A percentile compares a stretch with the other conserved stretches of the same genome.
phyloP scores from a whole-genome alignment of 2,797 vertebrate genomes.

The Xerus rutilus region DNA sequence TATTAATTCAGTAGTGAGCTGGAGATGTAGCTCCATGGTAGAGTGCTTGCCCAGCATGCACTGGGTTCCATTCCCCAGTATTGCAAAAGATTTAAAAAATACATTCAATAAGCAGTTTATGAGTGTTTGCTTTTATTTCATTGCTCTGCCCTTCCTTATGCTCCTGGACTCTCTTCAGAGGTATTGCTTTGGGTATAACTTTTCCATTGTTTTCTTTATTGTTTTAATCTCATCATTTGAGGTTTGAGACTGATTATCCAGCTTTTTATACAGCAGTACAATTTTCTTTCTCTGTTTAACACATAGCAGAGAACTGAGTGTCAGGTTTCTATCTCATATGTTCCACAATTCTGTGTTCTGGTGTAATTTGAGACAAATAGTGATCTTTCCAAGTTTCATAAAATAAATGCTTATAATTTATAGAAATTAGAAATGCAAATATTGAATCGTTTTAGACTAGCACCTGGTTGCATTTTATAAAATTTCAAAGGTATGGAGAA shows the following conservation, averaged over 20 bases:
- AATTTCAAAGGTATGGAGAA: slow-evolving; percentile 50
- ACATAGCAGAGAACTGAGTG: slow-evolving; percentile 88
- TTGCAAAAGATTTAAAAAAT: background rate
- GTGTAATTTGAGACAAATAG: slow-evolving; percentile 89
- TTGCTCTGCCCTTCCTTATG: background rate
- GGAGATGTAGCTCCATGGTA: background rate
- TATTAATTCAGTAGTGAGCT: slow-evolving; percentile 4
- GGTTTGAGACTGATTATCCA: slow-evolving; percentile 72
- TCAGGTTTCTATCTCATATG: slow-evolving; percentile 90
- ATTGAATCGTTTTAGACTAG: slow-evolving; percentile 80
- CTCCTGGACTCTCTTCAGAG: background rate
- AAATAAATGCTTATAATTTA: slow-evolving; percentile 89
- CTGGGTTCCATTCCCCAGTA: background rate
- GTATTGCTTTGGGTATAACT: background rate
- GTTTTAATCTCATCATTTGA: slow-evolving; percentile 70
- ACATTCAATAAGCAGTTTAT: background rate
- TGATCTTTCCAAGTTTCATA: slow-evolving; percentile 89
- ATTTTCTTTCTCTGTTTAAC: slow-evolving; percentile 83
- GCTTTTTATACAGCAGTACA: slow-evolving; percentile 84
- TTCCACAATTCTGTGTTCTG: slow-evolving; percentile 89
- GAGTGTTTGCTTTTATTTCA: background rate
- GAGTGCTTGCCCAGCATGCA: background rate
- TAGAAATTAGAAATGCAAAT: slow-evolving; percentile 90
- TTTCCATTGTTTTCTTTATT: slow-evolving; percentile 56
- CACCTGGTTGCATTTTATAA: slow-evolving; percentile 80